Percentiles rank a stretch among this genome's conserved stretches.
phyloP scores from a whole-genome alignment of 2,888 invertebrate genomes.

The Unio delphinus region DNA sequence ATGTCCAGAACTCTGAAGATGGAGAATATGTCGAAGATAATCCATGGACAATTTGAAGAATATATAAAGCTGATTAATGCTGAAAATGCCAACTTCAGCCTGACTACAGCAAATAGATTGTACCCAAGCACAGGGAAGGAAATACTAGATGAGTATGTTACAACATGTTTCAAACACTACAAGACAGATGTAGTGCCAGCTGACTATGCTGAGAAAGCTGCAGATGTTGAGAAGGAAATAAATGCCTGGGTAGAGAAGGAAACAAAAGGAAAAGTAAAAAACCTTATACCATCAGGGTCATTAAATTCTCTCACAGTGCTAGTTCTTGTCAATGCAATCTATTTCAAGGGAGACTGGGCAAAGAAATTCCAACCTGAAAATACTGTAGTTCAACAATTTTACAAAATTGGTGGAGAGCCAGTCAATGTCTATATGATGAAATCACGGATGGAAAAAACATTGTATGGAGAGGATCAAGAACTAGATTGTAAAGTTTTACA shows the following conservation, averaged over 20 bases:
- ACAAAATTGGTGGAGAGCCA: slow-evolving; percentile 6
- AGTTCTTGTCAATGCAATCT: slow-evolving; percentile 72
- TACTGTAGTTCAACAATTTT: slow-evolving; percentile 77
- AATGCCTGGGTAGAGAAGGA: slow-evolving; percentile 87
- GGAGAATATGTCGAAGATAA: slow-evolving; percentile 10
- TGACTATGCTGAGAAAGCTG: slow-evolving; percentile 53
- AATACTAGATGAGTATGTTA: slow-evolving; percentile 48
- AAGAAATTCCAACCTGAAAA: slow-evolving; percentile 75
- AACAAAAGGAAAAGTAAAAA: slow-evolving; percentile 86
- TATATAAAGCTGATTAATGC: slow-evolving; percentile 32
- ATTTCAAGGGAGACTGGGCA: slow-evolving; percentile 72
- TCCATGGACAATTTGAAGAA: slow-evolving; percentile 29
- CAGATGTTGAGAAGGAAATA: slow-evolving; percentile 74
- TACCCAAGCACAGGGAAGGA: slow-evolving; percentile 41
- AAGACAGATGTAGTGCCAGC: slow-evolving; percentile 58
- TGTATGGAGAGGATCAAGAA: slow-evolving; percentile 71
- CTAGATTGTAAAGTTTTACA: slow-evolving; percentile 83
- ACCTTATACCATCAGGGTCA: slow-evolving; percentile 78
- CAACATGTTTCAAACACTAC: slow-evolving; percentile 37
- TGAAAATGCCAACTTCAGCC: slow-evolving; percentile 32
- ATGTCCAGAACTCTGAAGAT: slow-evolving; percentile 50
- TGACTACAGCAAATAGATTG: slow-evolving; percentile 60
- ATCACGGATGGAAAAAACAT: slow-evolving; percentile 79
- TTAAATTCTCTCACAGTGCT: slow-evolving; percentile 59
- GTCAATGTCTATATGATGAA: slow-evolving; percentile 76